These are phyloP conservation scores for Mohoua ochrocephala DNA, from an alignment of 2,113 vertebrate species.

Conservation along the genomic window DNA sequence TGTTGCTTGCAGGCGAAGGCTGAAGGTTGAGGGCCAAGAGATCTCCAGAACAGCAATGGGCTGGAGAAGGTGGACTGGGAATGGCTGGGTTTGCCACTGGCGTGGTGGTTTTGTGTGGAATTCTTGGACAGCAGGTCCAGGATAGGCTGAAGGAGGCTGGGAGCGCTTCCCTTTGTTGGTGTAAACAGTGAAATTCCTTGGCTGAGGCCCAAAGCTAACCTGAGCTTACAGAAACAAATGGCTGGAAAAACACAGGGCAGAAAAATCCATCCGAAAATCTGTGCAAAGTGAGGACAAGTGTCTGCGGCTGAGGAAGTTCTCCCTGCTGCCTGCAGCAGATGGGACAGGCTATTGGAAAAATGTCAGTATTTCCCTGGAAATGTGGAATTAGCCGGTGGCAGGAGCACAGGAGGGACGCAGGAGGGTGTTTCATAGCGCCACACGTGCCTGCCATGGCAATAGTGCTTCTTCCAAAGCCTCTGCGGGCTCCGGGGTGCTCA, in stretches of 20 bases:
- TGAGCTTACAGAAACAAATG: neutral
- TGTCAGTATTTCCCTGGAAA: neutral
- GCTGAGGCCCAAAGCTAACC: neutral
- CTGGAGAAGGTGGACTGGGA: neutral
- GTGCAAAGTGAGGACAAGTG: neutral
- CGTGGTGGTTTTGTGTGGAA: neutral
- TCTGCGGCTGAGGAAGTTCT: neutral
- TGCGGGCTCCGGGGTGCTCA: neutral
- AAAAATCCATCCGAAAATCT: neutral
- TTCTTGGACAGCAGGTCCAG: neutral
- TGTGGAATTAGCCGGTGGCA: neutral
- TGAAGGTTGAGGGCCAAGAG: neutral
- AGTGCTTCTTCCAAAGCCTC: neutral
- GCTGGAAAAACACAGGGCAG: neutral
- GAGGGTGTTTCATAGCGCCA: neutral
- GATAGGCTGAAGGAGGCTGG: neutral
- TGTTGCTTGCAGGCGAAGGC: neutral
- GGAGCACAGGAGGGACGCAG: neutral
- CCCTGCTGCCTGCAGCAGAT: neutral
- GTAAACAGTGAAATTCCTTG: neutral
- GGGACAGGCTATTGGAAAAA: neutral
- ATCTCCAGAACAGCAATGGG: neutral
- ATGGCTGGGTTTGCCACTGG: neutral
- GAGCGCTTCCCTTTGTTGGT: accelerated
- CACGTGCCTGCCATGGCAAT: accelerated